Base-by-base conservation (phyloP, 2,113 vertebrate species). In the Mesoclemmys tuberculata region DNA sequence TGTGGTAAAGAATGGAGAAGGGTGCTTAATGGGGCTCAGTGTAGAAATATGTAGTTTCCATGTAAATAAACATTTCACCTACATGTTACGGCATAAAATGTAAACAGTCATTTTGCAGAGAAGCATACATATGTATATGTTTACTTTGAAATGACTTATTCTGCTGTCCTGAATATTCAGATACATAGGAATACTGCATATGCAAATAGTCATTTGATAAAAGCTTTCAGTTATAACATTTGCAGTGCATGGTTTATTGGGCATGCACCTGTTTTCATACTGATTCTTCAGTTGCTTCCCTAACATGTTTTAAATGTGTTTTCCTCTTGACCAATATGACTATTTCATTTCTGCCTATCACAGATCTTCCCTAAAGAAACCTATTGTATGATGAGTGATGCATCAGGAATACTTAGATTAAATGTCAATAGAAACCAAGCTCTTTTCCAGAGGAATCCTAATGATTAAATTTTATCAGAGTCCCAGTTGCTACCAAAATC, bases 401-500 rank as follows among this genome's bases (percentile, higher is more conserved):
- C 64, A 80, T 88, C 49, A 80, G 74, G 35, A 80, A 64, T 79
- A 51, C 19, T 11, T 41, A 71, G 82, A 80, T 88, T 78, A 93
- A 87, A 81, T 75, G 48, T 35, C 16, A 55, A 29, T 80, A 41
- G 83, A 95, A 93, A 91, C 26, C 54, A 8, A 56, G 41, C 14
- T 78, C 27, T 19, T 85, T 52, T 91, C 48, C 64, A 87, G 31
- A 4, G 68, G 26, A 55, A 12, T 56, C 80, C 24, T 38, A 58
- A 41, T 94, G 75, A 95, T 93, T 93, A 87, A 82, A 83, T 93
- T 95, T 51, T 89, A 68, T 51, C 8, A 16, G 90, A 93, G 58
- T 89, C 95, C 54, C 16, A 49, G 93, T 97, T 95, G 31, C 85
- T 94, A 90, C 79, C 82, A 68, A 64, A 83, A 94, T 97, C 90